Conservation (phyloP, 2,113 vertebrate genomes). For the Bufo gargarizans region DNA sequence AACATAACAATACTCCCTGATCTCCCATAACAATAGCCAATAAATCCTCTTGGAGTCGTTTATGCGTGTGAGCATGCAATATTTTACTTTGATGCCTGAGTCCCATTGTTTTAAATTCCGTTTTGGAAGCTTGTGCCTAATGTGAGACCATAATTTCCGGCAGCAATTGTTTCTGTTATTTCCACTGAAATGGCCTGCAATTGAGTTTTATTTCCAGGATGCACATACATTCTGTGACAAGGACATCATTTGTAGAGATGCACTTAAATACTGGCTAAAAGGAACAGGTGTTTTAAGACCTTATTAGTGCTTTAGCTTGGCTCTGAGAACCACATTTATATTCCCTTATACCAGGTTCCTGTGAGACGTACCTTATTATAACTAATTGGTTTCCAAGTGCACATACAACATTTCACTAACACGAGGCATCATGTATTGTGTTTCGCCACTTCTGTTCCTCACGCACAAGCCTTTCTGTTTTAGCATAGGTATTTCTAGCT, state of each 20-base stretch:
- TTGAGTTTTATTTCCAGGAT: constrained; percentile 22
- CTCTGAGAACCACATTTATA: constrained; percentile 30
- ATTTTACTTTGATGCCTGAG: constrained; percentile 17
- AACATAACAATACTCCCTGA: constrained; percentile 41
- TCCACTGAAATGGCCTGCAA: background rate
- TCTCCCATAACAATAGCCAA: constrained; percentile 33
- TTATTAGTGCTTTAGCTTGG: constrained; percentile 42
- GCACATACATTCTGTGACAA: constrained; percentile 8
- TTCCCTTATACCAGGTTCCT: constrained; percentile 27
- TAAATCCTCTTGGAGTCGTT: constrained; percentile 2
- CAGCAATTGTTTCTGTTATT: constrained; percentile 15
- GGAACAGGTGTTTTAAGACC: constrained; percentile 19
- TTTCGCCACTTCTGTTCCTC: constrained; percentile 1
- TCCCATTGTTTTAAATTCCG: constrained; percentile 1
- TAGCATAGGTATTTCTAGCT: constrained; percentile 30
- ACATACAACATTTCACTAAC: constrained; percentile 47
- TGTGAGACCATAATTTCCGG: background rate
- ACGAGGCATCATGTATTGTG: background rate
- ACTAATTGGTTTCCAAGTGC: constrained; percentile 56
- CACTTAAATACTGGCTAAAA: constrained; percentile 2
- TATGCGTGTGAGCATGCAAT: background rate
- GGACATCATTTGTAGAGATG: constrained; percentile 33
- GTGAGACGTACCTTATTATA: constrained; percentile 50
- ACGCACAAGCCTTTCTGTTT: constrained; percentile 26
- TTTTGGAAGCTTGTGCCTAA: background rate